Evolutionary conservation across 92 coral and sea anemone genomes (phyloP).

Genomic region (Palythoa caribaeorum): DNA sequence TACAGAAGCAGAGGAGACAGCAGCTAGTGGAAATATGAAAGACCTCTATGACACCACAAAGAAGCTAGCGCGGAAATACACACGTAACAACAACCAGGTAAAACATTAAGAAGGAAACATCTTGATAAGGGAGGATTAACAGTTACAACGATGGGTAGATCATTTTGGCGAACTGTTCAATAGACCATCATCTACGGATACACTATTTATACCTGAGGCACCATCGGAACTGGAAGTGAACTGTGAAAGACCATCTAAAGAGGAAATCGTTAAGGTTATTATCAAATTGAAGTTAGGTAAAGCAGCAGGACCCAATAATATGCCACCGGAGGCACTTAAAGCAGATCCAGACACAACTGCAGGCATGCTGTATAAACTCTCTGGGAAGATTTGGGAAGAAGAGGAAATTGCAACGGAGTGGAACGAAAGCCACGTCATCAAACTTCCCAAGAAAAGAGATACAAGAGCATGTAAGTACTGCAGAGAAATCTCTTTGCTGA

Average conservation of each 20-base stretch:
- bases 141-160: no score
- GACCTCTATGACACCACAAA: no score
- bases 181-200: not conserved
- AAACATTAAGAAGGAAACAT: not conserved
- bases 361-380: not conserved
- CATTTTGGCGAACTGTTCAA: not conserved
- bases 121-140: not conserved
- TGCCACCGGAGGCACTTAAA: not conserved
- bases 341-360: not conserved
- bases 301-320: no score
- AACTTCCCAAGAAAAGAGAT: constrained; percentile 25
- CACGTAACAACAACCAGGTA: not conserved
- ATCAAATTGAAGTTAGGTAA: no score
- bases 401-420: constrained; percentile 18
- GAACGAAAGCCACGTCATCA: not conserved
- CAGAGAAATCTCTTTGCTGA: constrained; percentile 6
- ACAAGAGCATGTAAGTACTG: not conserved
- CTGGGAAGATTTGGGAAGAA: constrained; percentile 17
- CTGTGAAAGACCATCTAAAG: not conserved
- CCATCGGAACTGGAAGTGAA: not conserved
- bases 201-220: not conserved
- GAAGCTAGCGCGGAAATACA: not conserved
- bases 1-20: not conserved
- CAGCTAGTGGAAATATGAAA: no score
- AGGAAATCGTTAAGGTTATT: not conserved